Evolutionary conservation across 2,113 vertebrate genomes (phyloP).

Genomic region (Anhinga rufa): DNA sequence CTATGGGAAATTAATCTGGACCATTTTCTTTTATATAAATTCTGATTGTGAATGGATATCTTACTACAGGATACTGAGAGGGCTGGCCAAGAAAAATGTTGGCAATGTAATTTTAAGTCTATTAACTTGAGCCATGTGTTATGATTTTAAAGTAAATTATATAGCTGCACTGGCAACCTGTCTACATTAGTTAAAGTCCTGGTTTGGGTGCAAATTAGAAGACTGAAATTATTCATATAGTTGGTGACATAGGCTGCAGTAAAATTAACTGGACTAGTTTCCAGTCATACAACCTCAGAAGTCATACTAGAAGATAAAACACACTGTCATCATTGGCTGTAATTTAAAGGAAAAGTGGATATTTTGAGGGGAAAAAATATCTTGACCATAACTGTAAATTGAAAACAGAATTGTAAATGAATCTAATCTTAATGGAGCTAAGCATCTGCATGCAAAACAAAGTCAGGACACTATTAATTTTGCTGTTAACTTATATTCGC

Average conservation of each 20-base stretch:
- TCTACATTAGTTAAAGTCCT: neutral
- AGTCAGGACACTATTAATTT: neutral
- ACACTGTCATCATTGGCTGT: neutral
- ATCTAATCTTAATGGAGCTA: neutral
- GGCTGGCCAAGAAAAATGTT: neutral
- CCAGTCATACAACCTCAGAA: neutral
- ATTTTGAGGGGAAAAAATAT: neutral
- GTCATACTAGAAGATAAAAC: neutral
- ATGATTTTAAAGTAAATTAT: neutral
- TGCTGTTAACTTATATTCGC: neutral
- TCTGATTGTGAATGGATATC: neutral
- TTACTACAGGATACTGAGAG: neutral
- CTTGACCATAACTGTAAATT: neutral
- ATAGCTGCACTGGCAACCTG: neutral
- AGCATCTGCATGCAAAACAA: neutral
- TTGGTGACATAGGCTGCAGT: neutral
- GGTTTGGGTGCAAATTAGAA: neutral
- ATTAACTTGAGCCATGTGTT: neutral
- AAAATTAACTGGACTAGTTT: neutral
- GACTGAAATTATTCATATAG: neutral
- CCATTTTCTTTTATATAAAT: neutral
- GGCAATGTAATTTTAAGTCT: neutral
- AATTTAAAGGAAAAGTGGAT: neutral
- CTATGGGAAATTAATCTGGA: neutral
- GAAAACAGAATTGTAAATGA: neutral